Conservation (phyloP, 2,113 vertebrate species). For the Pipa parva region DNA sequence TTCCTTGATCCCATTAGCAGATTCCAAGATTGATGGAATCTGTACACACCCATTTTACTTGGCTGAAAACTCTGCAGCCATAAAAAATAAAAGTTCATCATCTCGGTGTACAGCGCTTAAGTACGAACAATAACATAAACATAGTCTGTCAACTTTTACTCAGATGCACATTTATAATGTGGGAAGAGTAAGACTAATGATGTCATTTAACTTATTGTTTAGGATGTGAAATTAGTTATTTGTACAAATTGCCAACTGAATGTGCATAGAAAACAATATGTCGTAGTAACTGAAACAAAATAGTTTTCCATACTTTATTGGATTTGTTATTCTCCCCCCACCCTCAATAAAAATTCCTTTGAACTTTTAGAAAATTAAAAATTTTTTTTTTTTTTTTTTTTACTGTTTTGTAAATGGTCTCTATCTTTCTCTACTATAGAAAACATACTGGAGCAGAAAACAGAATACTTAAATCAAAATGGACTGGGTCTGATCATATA, state of each 20-base stretch:
- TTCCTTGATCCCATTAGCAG: constrained; percentile 71
- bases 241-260: too few relatives aligned
- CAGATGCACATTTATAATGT: too few relatives aligned
- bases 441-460: constrained; percentile 38
- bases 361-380: constrained; percentile 53
- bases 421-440: constrained; percentile 6
- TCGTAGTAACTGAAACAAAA: too few relatives aligned
- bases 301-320: too few relatives aligned
- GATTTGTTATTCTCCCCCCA: too few relatives aligned
- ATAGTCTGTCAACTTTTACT: too few relatives aligned
- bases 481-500: constrained; percentile 60
- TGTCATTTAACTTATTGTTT: too few relatives aligned
- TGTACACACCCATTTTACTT: constrained; percentile 70
- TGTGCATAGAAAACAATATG: too few relatives aligned
- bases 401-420: background rate
- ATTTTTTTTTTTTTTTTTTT: background rate
- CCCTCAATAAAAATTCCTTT: too few relatives aligned
- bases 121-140: constrained; percentile 56
- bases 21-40: constrained; percentile 67
- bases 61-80: constrained; percentile 65
- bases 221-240: too few relatives aligned
- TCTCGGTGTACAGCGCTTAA: constrained; percentile 61
- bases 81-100: constrained; percentile 67
- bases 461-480: constrained; percentile 35
- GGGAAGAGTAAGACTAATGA: too few relatives aligned